Percentiles rank a stretch among this genome's conserved stretches.
These are phyloP conservation scores for Porites lobata DNA, from an alignment of 92 coral and sea anemone genomes.

Conservation along the genomic window DNA sequence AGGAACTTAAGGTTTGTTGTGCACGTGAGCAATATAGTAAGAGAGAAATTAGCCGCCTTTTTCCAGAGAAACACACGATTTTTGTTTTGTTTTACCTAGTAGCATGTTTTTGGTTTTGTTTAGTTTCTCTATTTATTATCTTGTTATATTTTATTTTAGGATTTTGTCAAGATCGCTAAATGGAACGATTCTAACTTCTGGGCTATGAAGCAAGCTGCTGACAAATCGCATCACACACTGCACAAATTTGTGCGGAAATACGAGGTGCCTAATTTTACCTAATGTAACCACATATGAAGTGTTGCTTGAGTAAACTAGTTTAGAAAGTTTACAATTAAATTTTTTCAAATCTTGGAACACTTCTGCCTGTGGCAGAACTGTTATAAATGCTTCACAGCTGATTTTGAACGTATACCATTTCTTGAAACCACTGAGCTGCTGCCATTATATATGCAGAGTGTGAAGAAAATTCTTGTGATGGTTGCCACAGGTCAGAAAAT, in stretches of 20 bases:
- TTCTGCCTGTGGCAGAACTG: not conserved
- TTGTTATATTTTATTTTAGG: slow-evolving; percentile 45
- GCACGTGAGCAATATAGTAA: not conserved
- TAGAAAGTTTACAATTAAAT: not conserved
- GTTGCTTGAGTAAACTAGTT: not conserved
- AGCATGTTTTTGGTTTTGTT: not conserved
- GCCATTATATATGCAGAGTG: not conserved
- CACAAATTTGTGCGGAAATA: slow-evolving; percentile 92
- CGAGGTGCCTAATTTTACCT: slow-evolving; percentile 62
- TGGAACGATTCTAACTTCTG: slow-evolving; percentile 98
- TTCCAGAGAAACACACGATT: not conserved
- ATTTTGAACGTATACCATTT: not conserved
- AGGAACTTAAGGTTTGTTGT: slow-evolving; percentile 90
- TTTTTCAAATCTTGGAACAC: not conserved
- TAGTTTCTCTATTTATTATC: not conserved
- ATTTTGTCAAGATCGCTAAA: slow-evolving; percentile 93
- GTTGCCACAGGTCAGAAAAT: too few species aligned
- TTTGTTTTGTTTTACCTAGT: not conserved
- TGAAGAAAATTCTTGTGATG: too few species aligned
- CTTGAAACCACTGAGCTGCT: not conserved
- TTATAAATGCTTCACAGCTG: not conserved
- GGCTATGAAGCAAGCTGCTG: slow-evolving; percentile 99
- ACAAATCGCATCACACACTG: slow-evolving; percentile 92
- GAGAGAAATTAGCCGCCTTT: not conserved
- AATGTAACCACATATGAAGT: not conserved